Evolutionary conservation across 2,797 vertebrate genomes (phyloP), one percentile per base, ranked within the genome.

Genomic region (Nothura maculosa): DNA sequence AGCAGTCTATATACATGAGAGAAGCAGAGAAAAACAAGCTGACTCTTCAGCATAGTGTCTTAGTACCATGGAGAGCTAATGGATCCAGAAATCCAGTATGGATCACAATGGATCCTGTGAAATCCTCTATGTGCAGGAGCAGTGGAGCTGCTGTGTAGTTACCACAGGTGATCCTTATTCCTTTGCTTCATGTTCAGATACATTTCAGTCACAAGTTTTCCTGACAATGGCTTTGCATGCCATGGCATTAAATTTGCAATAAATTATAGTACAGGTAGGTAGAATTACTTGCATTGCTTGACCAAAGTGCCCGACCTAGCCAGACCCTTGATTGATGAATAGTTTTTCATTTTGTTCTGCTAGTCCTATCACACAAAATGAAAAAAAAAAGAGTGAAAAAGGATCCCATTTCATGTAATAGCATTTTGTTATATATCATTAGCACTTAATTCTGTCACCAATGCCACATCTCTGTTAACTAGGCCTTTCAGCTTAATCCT

Each of bases 281-380:
- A 32, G 81, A 96, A 96, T 94, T 92, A 91, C 85, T 94, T 94
- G 85, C 57, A 89, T 76, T 78, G 67, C 87, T 95, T 93, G 94
- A 94, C 94, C 91, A 87, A 91, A 92, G 68, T 69, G 76, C 76
- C 81, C 96, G 94, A 96, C 91, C 94, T 75, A 73, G 42, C 30
- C 76, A 94, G 92, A 94, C 81, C 81, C 78, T 92, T 84, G 89
- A 92, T 82, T 95, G 90, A 96, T 95, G 94, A 96, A 93, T 75
- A 90, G 87, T 50, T 91, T 96, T 96, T 95, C 92, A 89, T 96
- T 97, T 96, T 95, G 78, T 90, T 91, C 69, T 85, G n/a, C 75
- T 32, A 67, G 38, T 61, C 38, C 76, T 90, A 94, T 89, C 75
- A 79, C 78, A 85, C 42, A 94, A 94, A 96, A 92, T 80, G 9